phyloP scores from a whole-genome alignment of 2,888 invertebrate genomes.

The Hecatera dysodea region DNA sequence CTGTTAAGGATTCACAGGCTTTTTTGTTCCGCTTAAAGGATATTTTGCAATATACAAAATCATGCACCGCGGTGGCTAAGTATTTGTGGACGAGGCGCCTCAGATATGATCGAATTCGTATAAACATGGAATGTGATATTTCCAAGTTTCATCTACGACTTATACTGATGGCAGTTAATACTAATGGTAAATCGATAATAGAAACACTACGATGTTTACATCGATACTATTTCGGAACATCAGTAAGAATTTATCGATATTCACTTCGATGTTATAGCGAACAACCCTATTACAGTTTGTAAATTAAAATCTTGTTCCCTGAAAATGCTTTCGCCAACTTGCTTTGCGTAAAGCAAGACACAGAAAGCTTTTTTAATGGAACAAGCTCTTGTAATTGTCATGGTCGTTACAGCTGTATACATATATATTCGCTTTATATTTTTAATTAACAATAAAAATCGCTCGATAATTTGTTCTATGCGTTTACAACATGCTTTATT shows the following conservation, averaged over 20 bases:
- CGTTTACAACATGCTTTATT: conserved; percentile 19
- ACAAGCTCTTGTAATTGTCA: conserved; percentile 31
- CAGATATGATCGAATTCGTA: conserved; percentile 52
- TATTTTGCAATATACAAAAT: not conserved
- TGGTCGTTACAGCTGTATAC: conserved; percentile 20
- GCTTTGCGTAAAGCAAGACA: conserved; percentile 10
- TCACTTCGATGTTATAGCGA: conserved; percentile 37
- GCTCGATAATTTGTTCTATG: conserved; percentile 34
- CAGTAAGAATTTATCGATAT: conserved; percentile 24
- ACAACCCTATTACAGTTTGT: conserved; percentile 19
- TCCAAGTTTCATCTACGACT: conserved; percentile 48
- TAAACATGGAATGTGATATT: conserved; percentile 64
- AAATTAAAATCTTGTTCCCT: conserved; percentile 10
- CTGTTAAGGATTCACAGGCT: no score
- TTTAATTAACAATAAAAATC: conserved; percentile 41
- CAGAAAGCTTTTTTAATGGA: conserved; percentile 12
- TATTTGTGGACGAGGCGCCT: conserved; percentile 1
- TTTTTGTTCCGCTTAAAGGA: not conserved
- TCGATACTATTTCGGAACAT: conserved; percentile 32
- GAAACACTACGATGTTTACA: conserved; percentile 28
- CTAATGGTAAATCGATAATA: conserved; percentile 46
- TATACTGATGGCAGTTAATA: conserved; percentile 57
- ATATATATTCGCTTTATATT: conserved; percentile 22
- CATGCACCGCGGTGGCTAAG: no score
- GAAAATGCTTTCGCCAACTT: not conserved